These are phyloP conservation scores for Hoplostethus mediterraneus DNA, from an alignment of 2,797 vertebrate genomes.

Conservation along the genomic window DNA sequence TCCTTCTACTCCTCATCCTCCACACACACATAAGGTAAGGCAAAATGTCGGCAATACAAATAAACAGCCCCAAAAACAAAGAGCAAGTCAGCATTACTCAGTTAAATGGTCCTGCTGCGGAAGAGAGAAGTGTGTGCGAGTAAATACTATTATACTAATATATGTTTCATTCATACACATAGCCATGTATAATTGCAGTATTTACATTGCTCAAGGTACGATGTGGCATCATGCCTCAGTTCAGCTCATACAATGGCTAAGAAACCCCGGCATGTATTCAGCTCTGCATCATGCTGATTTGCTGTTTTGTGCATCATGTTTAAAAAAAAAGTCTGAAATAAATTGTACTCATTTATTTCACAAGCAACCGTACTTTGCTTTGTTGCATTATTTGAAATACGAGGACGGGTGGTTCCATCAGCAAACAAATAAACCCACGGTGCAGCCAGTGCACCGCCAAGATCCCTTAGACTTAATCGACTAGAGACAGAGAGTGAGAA, in stretches of 20 bases:
- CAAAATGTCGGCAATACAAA: slow-evolving; percentile 20
- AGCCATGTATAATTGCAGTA: slow-evolving; percentile 12
- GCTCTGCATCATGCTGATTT: background rate
- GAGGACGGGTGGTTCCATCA: slow-evolving; percentile 25
- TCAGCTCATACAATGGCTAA: slow-evolving; percentile 26
- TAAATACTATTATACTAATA: too few relatives aligned
- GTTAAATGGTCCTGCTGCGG: background rate
- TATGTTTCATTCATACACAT: slow-evolving; percentile 25
- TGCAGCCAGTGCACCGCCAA: slow-evolving; percentile 21
- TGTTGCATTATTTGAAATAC: slow-evolving; percentile 27
- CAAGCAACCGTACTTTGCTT: slow-evolving; percentile 48
- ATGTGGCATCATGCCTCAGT: slow-evolving; percentile 36
- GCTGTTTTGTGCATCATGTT: slow-evolving; percentile 23
- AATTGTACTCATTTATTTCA: slow-evolving; percentile 50
- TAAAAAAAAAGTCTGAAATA: too few relatives aligned
- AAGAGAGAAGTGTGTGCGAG: background rate
- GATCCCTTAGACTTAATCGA: slow-evolving; percentile 6
- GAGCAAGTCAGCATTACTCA: slow-evolving; percentile 9
- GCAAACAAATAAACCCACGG: slow-evolving; percentile 24
- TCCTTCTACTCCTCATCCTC: slow-evolving; percentile 7
- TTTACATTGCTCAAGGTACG: slow-evolving; percentile 15
- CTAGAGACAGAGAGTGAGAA: slow-evolving; percentile 17
- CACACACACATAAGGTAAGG: slow-evolving; percentile 5
- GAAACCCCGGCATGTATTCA: slow-evolving; percentile 9
- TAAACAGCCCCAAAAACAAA: slow-evolving; percentile 17